These are phyloP conservation scores for Marmota flaviventris DNA, from an alignment of 2,113 vertebrate species.

Conservation along the genomic window DNA sequence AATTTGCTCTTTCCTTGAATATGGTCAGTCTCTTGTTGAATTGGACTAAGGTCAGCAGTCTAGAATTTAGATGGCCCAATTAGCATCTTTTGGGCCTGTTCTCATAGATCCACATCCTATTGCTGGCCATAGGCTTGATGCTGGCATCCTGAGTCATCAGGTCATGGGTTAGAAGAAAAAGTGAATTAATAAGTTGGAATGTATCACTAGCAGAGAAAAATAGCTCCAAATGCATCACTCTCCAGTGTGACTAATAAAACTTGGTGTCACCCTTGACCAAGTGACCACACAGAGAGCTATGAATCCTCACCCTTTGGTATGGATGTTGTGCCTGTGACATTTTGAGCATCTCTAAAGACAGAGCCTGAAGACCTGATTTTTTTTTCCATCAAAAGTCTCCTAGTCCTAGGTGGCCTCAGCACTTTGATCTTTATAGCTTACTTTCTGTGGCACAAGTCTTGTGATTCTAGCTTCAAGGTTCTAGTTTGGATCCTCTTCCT, in stretches of 20 bases:
- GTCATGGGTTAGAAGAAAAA: background rate
- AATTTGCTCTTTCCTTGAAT: background rate
- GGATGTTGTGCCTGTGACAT: background rate
- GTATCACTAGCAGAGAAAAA: background rate
- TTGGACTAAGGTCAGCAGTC: background rate
- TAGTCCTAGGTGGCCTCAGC: too few species aligned
- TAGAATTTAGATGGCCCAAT: background rate
- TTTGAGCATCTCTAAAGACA: background rate
- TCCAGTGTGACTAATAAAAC: background rate
- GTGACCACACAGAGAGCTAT: background rate
- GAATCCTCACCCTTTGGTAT: background rate
- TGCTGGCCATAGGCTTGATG: background rate
- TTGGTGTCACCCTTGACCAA: background rate
- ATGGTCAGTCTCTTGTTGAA: background rate
- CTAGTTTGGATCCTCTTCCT: background rate
- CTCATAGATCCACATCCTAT: background rate
- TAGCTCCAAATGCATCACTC: background rate
- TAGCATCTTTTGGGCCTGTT: background rate
- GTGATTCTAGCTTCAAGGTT: background rate
- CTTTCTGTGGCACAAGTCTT: background rate
- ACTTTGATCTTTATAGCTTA: background rate
- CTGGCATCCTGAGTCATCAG: background rate
- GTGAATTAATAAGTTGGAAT: slow-evolving; percentile 24
- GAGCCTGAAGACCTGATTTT: background rate
- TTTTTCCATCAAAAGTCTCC: background rate